Percentiles rank a stretch among this genome's conserved stretches.
Conservation (phyloP, 1,140 invertebrate genomes). For the Battus philenor region DNA sequence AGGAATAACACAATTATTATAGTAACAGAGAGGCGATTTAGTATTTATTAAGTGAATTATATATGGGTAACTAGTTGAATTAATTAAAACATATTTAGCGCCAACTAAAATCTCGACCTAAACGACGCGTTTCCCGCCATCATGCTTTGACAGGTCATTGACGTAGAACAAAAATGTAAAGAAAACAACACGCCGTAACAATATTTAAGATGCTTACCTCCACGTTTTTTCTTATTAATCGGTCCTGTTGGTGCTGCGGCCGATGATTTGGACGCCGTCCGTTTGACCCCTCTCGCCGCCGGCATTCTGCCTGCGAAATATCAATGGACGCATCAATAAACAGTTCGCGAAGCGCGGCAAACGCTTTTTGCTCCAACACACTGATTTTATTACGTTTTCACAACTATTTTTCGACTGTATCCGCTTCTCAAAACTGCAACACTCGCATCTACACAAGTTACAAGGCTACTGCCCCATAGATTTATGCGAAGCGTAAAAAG, state of each 20-base stretch:
- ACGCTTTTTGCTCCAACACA: constrained; percentile 33
- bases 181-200: constrained; percentile 61
- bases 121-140: constrained; percentile 65
- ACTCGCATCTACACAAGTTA: constrained; percentile 50
- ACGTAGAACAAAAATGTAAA: constrained; percentile 64
- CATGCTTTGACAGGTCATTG: constrained; percentile 72
- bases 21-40: constrained; percentile 19
- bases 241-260: constrained; percentile 43
- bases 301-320: constrained; percentile 70
- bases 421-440: constrained; percentile 46
- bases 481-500: constrained; percentile 65
- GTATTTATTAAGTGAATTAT: constrained; percentile 19
- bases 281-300: constrained; percentile 65
- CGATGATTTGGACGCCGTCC: constrained; percentile 63
- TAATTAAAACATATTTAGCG: constrained; percentile 18
- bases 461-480: constrained; percentile 57
- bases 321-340: constrained; percentile 66
- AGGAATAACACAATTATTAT: constrained; percentile 20
- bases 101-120: constrained; percentile 21
- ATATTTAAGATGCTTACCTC: constrained; percentile 46
- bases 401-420: constrained; percentile 56
- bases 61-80: constrained; percentile 18
- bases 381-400: constrained; percentile 57
- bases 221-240: constrained; percentile 71
- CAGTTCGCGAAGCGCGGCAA: constrained; percentile 56